Base-by-base conservation (phyloP, 2,113 vertebrate species). In the Psilopsiagon aurifrons region DNA sequence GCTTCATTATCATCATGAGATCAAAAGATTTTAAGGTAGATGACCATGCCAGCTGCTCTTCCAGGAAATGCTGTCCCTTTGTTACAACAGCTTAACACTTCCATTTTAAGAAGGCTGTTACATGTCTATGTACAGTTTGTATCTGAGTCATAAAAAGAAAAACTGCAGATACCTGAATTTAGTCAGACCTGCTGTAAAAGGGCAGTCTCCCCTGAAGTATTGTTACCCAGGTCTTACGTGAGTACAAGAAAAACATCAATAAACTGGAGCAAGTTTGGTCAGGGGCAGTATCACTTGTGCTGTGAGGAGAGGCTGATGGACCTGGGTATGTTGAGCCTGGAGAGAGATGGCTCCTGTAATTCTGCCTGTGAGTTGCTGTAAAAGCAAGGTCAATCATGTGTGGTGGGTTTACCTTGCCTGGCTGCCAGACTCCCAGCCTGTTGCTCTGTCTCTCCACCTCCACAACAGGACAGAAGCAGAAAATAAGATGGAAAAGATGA, bases 21-120 rank as follows among this genome's bases (percentile, higher is more conserved):
- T 96, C 74, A 95, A 94, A 97, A 94, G 94, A 82, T 91, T 95
- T 95, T 94, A 94, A 88, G 86, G 63, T 39, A 94, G 71, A 91
- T 68, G 86, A 82, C 39, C 33, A 62, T 46, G n/a, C 20, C 46
- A 86, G 77, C 73, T 92, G 51, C 55, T 92, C 20, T 81, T 89
- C 78, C 44, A 94, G 83, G 69, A 82, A 89, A 81, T 51, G 28
- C 44, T 54, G 43, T 91, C 59, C 24, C 57, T 94, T 89, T 57
- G 35, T 89, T 76, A 85, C 23, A 69, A 73, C 28, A 87, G 44
- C 15, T 67, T 81, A 89, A 90, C 73, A 47, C 22, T 87, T 92
- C 46, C 27, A 85, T 91, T 94, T 92, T 87, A 81, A 89, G 89
- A 78, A 82, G 64, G 31, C 27, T 69, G n/a, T 70, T 88, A 67